phyloP scores from a whole-genome alignment of 2,888 invertebrate species.

The Keiferia lycopersicella region DNA sequence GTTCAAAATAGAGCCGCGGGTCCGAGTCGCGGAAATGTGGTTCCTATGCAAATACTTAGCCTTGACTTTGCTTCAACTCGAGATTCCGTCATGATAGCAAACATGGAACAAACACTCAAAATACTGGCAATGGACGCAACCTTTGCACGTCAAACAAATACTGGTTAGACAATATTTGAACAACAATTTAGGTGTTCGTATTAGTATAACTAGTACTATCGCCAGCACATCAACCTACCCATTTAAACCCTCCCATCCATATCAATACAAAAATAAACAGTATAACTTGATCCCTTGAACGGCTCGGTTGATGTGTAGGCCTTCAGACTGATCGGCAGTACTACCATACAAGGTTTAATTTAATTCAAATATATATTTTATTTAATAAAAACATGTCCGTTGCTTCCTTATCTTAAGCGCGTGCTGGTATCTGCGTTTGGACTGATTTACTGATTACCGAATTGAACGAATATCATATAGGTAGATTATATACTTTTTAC shows the following conservation, averaged over 20 bases:
- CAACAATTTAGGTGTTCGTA: constrained; percentile 34
- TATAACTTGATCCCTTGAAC: too few relatives aligned
- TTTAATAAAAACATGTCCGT: background rate
- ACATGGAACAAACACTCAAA: constrained; percentile 53
- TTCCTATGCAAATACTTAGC: constrained; percentile 32
- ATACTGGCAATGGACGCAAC: constrained; percentile 59
- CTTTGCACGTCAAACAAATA: constrained; percentile 62
- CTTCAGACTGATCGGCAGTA: too few relatives aligned
- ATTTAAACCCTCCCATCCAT: too few relatives aligned
- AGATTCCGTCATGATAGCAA: constrained; percentile 52
- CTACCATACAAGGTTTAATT: constrained; percentile 29
- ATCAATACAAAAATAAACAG: too few relatives aligned
- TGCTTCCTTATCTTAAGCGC: constrained; percentile 7
- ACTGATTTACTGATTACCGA: too few relatives aligned
- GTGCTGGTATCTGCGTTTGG: background rate
- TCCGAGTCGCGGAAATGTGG: constrained; percentile 20
- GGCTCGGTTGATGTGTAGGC: too few relatives aligned
- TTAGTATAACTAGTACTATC: constrained; percentile 22
- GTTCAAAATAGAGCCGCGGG: background rate
- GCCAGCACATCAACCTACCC: too few relatives aligned
- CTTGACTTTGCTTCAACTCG: constrained; percentile 52
- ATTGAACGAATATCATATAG: too few relatives aligned
- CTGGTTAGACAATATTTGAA: constrained; percentile 57
- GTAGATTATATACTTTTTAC: too few relatives aligned
- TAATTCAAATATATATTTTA: constrained; percentile 25